A percentile compares a stretch with the other conserved stretches of the same genome.
Evolutionary conservation across 2,797 vertebrate genomes (phyloP).

Genomic region (Acanthopagrus latus): DNA sequence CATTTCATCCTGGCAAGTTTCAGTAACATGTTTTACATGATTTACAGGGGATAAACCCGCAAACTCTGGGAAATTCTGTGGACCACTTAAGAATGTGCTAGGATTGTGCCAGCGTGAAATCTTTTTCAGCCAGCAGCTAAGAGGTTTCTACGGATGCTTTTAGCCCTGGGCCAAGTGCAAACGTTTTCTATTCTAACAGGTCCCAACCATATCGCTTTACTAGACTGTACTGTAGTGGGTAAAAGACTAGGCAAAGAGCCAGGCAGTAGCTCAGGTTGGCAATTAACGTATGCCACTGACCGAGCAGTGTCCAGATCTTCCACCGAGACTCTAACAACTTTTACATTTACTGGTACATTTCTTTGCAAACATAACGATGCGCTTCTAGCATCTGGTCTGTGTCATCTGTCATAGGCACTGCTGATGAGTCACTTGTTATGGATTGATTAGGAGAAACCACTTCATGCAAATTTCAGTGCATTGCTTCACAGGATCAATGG

Average conservation of each 20-base stretch:
- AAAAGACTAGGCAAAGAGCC: not conserved
- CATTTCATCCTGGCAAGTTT: too few species aligned
- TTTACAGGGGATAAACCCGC: too few species aligned
- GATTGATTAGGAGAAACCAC: not conserved
- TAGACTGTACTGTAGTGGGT: not conserved
- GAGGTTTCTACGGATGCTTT: too few species aligned
- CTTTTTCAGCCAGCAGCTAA: too few species aligned
- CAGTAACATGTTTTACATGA: too few species aligned
- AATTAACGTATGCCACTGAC: not conserved
- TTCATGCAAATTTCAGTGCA: not conserved
- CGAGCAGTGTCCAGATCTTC: not conserved
- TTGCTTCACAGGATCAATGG: constrained; percentile 5
- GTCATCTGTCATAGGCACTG: not conserved
- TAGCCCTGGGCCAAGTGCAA: too few species aligned
- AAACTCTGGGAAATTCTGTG: too few species aligned
- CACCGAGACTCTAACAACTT: not conserved
- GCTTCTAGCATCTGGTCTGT: not conserved
- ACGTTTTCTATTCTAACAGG: not conserved
- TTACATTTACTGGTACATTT: too few species aligned
- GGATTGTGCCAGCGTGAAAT: too few species aligned
- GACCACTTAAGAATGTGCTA: too few species aligned
- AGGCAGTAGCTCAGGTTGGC: not conserved
- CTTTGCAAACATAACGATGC: not conserved
- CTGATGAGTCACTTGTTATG: not conserved
- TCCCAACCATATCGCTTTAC: not conserved